Evolutionary conservation across 1,140 invertebrate species (phyloP).

Genomic region (Drosophila saltans): DNA sequence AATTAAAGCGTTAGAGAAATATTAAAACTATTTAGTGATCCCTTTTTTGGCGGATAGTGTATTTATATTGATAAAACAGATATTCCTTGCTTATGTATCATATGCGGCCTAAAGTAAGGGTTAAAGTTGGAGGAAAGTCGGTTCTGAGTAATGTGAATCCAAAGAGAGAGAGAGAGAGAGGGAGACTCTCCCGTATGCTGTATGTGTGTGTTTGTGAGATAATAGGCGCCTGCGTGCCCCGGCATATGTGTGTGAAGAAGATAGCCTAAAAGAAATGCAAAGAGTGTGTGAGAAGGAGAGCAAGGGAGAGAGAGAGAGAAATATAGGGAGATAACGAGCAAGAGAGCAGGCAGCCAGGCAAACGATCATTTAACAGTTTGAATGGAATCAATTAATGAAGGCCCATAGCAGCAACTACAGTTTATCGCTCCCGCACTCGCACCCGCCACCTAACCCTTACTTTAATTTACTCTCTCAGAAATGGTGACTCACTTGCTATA

Average conservation of each 20-base stretch:
- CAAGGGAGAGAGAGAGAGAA: slow-evolving; percentile 39
- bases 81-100: not conserved
- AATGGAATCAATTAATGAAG: slow-evolving; percentile 8
- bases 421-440: not conserved
- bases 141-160: not conserved
- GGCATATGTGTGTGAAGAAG: slow-evolving; percentile 19
- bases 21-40: too few species aligned
- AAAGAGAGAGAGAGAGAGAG: slow-evolving; percentile 3
- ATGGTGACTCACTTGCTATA: not conserved
- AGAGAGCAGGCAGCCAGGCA: slow-evolving; percentile 28
- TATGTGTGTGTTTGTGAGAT: slow-evolving; percentile 34
- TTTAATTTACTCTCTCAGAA: not conserved
- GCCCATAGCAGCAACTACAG: slow-evolving; percentile 10
- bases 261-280: slow-evolving; percentile 3
- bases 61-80: too few species aligned
- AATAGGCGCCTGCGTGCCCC: slow-evolving; percentile 37
- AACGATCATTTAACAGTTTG: slow-evolving; percentile 17
- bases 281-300: slow-evolving; percentile 16
- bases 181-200: slow-evolving; percentile 28
- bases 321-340: slow-evolving; percentile 42
- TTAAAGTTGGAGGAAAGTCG: not conserved
- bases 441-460: not conserved
- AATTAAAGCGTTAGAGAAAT: too few species aligned
- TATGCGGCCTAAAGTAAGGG: not conserved
- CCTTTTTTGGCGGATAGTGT: too few species aligned